phyloP scores from a whole-genome alignment of 2,888 invertebrate genomes.

The Dasypogon diadema region DNA sequence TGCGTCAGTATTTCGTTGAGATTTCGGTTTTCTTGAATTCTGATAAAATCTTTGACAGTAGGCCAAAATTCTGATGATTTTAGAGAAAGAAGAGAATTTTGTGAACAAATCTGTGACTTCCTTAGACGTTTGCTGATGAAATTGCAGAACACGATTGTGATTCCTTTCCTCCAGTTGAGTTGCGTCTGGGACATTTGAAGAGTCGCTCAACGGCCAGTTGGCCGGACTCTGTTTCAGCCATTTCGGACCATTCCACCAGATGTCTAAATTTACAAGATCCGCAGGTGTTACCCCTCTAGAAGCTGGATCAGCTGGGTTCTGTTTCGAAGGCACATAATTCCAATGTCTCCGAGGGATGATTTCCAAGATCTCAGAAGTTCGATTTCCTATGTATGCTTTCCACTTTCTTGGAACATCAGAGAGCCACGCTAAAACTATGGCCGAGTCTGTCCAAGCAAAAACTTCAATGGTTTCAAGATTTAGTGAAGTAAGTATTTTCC shows the following conservation, averaged over 20 bases:
- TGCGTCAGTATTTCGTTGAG: not conserved
- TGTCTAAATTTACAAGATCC: slow-evolving; percentile 23
- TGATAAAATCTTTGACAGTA: not conserved
- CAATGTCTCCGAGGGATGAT: slow-evolving; percentile 30
- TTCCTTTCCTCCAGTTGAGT: too few relatives aligned
- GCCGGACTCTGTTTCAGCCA: slow-evolving; percentile 27
- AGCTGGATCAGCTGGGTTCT: slow-evolving; percentile 56
- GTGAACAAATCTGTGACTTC: not conserved
- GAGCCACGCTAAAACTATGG: slow-evolving; percentile 54
- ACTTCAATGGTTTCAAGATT: not conserved
- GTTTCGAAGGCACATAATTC: slow-evolving; percentile 52
- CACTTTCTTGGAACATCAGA: slow-evolving; percentile 35
- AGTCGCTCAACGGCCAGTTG: not conserved
- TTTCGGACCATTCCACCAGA: slow-evolving; percentile 58
- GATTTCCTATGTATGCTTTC: slow-evolving; percentile 33
- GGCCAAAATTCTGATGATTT: not conserved
- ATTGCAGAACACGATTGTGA: not conserved
- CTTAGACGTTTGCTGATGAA: not conserved
- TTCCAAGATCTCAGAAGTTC: slow-evolving; percentile 54
- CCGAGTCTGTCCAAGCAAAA: slow-evolving; percentile 26
- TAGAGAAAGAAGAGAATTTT: not conserved
- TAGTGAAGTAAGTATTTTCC: not conserved
- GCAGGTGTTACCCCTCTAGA: slow-evolving; percentile 55
- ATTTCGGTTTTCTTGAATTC: not conserved
- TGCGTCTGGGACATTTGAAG: too few relatives aligned